These are phyloP conservation scores for Pristionchus exspectatus DNA, from an alignment of 2,888 invertebrate species.

Conservation along the genomic window DNA sequence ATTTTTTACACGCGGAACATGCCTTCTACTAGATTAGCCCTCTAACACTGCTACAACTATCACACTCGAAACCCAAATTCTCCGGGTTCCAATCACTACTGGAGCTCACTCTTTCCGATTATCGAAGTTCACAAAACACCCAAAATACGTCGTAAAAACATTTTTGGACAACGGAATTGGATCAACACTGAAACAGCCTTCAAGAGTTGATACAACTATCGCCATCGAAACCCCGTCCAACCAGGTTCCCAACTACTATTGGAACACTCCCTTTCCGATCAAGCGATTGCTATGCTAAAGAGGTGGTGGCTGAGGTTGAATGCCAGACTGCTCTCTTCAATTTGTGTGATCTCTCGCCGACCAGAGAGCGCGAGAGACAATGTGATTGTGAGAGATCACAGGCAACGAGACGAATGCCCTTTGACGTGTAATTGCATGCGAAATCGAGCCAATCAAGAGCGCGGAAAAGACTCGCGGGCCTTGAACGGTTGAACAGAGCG, in stretches of 20 bases:
- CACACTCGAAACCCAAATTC: too few relatives aligned
- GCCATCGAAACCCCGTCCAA: background rate
- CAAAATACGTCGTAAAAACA: too few relatives aligned
- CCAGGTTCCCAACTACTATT: background rate
- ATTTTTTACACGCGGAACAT: too few relatives aligned
- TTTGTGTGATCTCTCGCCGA: background rate
- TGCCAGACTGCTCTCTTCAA: background rate
- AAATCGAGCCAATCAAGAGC: conserved; percentile 26
- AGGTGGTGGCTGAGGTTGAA: background rate
- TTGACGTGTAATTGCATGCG: conserved; percentile 25
- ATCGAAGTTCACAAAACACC: too few relatives aligned
- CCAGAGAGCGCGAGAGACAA: background rate
- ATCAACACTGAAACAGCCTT: too few relatives aligned
- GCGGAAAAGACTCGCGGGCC: background rate
- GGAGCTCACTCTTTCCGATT: too few relatives aligned
- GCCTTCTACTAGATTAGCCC: too few relatives aligned
- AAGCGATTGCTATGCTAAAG: conserved; percentile 6
- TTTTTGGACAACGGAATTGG: too few relatives aligned
- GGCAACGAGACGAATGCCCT: conserved; percentile 8
- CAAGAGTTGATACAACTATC: background rate
- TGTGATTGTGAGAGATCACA: background rate
- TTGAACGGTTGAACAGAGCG: background rate
- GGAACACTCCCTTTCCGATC: background rate
- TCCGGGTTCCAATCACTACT: too few relatives aligned
- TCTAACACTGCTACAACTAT: too few relatives aligned